Evolutionary conservation across 2,888 invertebrate species (phyloP).

Genomic region (Trichacis sp.): DNA sequence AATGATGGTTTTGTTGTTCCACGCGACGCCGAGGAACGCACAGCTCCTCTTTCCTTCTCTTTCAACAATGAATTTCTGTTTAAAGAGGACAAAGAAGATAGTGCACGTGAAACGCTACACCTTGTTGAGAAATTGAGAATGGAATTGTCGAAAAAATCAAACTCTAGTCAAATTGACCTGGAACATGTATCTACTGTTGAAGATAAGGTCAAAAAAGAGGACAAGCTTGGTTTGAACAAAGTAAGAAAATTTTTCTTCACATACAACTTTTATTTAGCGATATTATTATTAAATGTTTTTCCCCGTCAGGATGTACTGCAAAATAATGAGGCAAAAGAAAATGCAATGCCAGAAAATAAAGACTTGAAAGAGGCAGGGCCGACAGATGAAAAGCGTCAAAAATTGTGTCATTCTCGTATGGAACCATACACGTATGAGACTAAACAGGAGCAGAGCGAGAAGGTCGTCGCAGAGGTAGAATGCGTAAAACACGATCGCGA

Average conservation of each 20-base stretch:
- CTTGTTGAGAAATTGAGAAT: slow-evolving; percentile 86
- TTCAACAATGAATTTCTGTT: slow-evolving; percentile 77
- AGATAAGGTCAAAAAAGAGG: slow-evolving; percentile 61
- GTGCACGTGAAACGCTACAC: slow-evolving; percentile 85
- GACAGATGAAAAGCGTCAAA: slow-evolving; percentile 58
- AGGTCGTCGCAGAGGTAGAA: slow-evolving; percentile 63
- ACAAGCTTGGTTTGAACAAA: slow-evolving; percentile 34
- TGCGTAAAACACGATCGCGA: slow-evolving; percentile 68
- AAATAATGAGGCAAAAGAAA: slow-evolving; percentile 33
- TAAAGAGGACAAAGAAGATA: slow-evolving; percentile 86
- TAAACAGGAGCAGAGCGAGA: slow-evolving; percentile 62
- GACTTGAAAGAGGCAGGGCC: slow-evolving; percentile 22
- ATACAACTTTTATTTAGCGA: no score
- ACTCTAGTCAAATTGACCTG: slow-evolving; percentile 70
- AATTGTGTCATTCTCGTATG: slow-evolving; percentile 56
- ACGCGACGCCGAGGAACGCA: slow-evolving; percentile 75
- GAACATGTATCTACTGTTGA: slow-evolving; percentile 65
- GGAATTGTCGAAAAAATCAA: slow-evolving; percentile 78
- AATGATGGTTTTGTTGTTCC: slow-evolving; percentile 76
- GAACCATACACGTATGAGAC: slow-evolving; percentile 58
- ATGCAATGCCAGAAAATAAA: slow-evolving; percentile 28
- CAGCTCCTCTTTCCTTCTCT: slow-evolving; percentile 73
- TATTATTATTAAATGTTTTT: no score
- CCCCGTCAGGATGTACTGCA: neutral
- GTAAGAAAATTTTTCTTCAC: no score